Evolutionary conservation across 2,113 vertebrate genomes (phyloP).

Genomic region (Lepisosteus oculatus): DNA sequence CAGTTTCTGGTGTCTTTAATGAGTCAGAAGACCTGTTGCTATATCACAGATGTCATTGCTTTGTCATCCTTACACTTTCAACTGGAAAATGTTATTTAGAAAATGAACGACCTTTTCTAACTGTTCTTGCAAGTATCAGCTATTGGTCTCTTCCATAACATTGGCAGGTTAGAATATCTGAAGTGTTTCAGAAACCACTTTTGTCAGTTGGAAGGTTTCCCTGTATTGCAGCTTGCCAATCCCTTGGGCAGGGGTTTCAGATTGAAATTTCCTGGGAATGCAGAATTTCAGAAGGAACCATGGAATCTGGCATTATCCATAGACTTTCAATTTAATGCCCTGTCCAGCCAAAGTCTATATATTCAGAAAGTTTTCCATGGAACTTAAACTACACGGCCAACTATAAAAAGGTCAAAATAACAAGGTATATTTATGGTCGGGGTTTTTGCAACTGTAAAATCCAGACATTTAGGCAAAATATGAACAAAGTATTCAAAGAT

Average conservation of each 20-base stretch:
- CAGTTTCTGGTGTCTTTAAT: not conserved
- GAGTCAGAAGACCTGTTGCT: not conserved
- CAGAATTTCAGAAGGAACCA: not conserved
- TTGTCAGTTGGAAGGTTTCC: not conserved
- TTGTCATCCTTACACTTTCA: not conserved
- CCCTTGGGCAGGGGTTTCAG: not conserved
- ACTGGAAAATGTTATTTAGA: not conserved
- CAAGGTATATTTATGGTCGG: not conserved
- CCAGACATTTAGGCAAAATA: not conserved
- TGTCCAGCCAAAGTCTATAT: not conserved
- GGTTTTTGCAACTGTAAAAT: not conserved
- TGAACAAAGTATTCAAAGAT: too few relatives aligned
- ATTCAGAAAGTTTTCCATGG: not conserved
- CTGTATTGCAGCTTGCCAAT: not conserved
- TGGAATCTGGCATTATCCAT: slow-evolving; percentile 3
- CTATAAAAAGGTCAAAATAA: not conserved
- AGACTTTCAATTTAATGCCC: slow-evolving; percentile 3
- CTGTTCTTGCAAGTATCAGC: not conserved
- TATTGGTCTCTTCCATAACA: not conserved
- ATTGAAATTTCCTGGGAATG: not conserved
- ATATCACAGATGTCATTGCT: not conserved
- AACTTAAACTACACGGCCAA: not conserved
- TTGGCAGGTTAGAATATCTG: not conserved
- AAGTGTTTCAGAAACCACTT: not conserved
- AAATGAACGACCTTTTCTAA: not conserved